Conservation (phyloP, 30 jellyfish, hydroid and myxozoan species). For the Calvadosia cruxmelitensis region DNA sequence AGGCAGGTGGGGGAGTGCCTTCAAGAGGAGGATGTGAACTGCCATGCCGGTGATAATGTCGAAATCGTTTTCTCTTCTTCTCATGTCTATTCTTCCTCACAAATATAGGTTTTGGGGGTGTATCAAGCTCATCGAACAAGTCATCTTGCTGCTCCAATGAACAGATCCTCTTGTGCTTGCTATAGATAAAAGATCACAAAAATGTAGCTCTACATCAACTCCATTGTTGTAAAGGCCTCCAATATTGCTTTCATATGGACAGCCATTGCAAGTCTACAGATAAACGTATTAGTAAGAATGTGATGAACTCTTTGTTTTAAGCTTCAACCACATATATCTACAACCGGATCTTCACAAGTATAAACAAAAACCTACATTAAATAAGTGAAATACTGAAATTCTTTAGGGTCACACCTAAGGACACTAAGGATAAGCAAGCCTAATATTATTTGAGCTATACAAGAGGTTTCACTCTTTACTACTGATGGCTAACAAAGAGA, state of each 20-base stretch:
- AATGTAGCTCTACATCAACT: too few relatives aligned
- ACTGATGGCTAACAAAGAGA: slow-evolving; percentile 3
- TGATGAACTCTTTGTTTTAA: too few relatives aligned
- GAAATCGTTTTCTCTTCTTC: neutral
- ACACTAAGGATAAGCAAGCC: too few relatives aligned
- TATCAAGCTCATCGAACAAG: slow-evolving; percentile 51
- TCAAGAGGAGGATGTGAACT: slow-evolving; percentile 30
- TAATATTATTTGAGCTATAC: too few relatives aligned
- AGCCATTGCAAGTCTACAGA: neutral
- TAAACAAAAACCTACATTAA: too few relatives aligned
- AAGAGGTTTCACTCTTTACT: neutral
- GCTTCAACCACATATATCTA: too few relatives aligned
- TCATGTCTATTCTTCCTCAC: slow-evolving; percentile 30
- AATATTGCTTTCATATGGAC: neutral
- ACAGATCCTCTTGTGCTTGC: too few relatives aligned
- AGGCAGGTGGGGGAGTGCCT: slow-evolving; percentile 52
- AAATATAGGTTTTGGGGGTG: slow-evolving; percentile 68
- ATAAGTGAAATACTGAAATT: too few relatives aligned
- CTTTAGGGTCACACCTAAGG: neutral
- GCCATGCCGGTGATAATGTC: slow-evolving; percentile 20
- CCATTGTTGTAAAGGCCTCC: too few relatives aligned
- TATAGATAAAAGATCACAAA: too few relatives aligned
- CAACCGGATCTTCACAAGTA: too few relatives aligned
- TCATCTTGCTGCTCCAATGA: slow-evolving; percentile 51
- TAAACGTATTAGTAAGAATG: too few relatives aligned